phyloP scores from a whole-genome alignment of 2,888 invertebrate genomes.

The Platynereis dumerilii region DNA sequence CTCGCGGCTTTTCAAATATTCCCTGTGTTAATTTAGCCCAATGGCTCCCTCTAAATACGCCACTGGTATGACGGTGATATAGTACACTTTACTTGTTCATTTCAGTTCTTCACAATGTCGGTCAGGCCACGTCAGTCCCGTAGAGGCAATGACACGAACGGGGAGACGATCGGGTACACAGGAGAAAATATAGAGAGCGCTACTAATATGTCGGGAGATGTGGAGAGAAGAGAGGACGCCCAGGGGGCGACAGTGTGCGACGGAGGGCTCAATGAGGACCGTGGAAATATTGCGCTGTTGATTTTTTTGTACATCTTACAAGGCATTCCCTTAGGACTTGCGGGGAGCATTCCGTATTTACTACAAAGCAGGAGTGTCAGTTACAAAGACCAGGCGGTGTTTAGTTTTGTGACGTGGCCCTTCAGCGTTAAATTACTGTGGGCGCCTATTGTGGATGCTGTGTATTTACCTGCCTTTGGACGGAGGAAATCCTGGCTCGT shows the following conservation, averaged over 20 bases:
- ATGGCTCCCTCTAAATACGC: too few species aligned
- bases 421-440: constrained; percentile 88
- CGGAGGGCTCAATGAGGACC: constrained; percentile 53
- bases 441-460: constrained; percentile 97
- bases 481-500: constrained; percentile 89
- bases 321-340: constrained; percentile 90
- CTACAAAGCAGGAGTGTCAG: constrained; percentile 90
- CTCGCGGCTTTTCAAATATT: too few species aligned
- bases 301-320: constrained; percentile 88
- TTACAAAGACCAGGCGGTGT: constrained; percentile 85
- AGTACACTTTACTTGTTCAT: too few species aligned
- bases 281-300: constrained; percentile 79
- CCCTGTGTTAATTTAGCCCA: too few species aligned
- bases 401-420: constrained; percentile 92
- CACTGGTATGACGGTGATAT: too few species aligned
- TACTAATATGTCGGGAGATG: too few species aligned
- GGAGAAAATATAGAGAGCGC: too few species aligned
- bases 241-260: neutral
- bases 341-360: constrained; percentile 93
- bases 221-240: neutral
- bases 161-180: too few species aligned
- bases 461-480: constrained; percentile 84
- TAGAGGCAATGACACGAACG: too few species aligned
- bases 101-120: too few species aligned
- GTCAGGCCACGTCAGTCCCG: too few species aligned